A percentile compares a stretch with the other conserved stretches of the same genome.
Evolutionary conservation across 2,888 invertebrate species (phyloP).

Genomic region (Nomada ferruginata): DNA sequence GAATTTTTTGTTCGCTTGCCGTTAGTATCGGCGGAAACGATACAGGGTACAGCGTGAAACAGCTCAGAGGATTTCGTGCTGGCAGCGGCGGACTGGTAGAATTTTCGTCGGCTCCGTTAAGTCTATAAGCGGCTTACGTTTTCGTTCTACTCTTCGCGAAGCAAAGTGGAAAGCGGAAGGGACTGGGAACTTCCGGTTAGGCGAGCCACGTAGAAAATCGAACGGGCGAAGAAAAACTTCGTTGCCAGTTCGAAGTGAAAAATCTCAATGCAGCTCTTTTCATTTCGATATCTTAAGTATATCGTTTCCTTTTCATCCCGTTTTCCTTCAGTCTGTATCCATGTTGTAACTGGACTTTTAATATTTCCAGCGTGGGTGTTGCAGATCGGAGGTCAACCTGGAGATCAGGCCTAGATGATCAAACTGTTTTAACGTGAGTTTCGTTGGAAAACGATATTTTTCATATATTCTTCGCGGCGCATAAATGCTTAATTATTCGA

Average conservation of each 20-base stretch:
- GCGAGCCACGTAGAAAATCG: background rate
- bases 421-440: constrained; percentile 46
- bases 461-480: too few relatives aligned
- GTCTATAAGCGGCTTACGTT: constrained; percentile 82
- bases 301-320: too few relatives aligned
- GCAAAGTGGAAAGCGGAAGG: background rate
- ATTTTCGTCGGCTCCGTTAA: constrained; percentile 82
- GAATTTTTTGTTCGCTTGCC: constrained; percentile 13
- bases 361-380: constrained; percentile 40
- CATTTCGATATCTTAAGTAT: too few relatives aligned
- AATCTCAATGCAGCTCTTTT: too few relatives aligned
- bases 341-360: background rate
- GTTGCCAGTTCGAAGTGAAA: background rate
- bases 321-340: too few relatives aligned
- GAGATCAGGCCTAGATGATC: constrained; percentile 35
- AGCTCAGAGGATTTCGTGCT: constrained; percentile 54
- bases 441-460: too few relatives aligned
- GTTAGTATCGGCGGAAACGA: background rate
- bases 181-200: constrained; percentile 23
- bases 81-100: constrained; percentile 73
- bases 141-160: constrained; percentile 66
- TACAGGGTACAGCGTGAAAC: constrained; percentile 27
- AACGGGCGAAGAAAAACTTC: constrained; percentile 29
- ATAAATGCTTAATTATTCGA: background rate
- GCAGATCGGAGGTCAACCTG: constrained; percentile 37